Percentiles rank a stretch among this genome's conserved stretches.
Conservation (phyloP, 2,113 vertebrate species). For the Oncorhynchus clarkii region DNA sequence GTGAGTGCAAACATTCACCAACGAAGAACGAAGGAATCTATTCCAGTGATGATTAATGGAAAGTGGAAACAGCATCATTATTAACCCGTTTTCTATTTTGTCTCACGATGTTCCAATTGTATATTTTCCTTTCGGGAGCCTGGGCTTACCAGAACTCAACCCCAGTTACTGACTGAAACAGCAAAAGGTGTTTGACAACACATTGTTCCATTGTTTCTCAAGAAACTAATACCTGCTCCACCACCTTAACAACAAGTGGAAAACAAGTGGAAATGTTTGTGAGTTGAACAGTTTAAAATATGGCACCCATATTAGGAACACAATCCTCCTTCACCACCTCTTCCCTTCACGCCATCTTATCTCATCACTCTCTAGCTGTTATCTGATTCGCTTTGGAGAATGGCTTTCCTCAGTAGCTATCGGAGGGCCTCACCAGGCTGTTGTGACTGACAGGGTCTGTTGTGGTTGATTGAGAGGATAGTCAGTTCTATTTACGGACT, state of each 20-base stretch:
- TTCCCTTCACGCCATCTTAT: background rate
- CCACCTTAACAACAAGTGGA: background rate
- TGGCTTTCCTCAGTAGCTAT: background rate
- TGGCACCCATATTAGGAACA: background rate
- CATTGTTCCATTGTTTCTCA: background rate
- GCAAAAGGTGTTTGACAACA: background rate
- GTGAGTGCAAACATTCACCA: background rate
- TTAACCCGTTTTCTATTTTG: background rate
- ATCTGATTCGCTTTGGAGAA: background rate
- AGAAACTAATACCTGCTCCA: background rate
- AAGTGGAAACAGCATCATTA: background rate
- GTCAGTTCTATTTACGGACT: constrained; percentile 21
- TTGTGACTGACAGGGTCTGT: constrained; percentile 9
- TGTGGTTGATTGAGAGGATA: background rate
- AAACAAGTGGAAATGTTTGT: background rate
- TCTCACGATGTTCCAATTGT: background rate
- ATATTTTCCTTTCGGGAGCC: background rate
- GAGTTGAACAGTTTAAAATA: background rate
- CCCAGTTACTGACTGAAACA: background rate
- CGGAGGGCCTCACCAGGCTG: too few species aligned
- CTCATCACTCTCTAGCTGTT: background rate
- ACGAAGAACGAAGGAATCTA: background rate
- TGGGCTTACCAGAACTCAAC: background rate
- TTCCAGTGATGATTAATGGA: background rate
- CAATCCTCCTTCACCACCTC: background rate